phyloP scores from a whole-genome alignment of 2,113 vertebrate genomes.

The Cyprinodon variegatus region DNA sequence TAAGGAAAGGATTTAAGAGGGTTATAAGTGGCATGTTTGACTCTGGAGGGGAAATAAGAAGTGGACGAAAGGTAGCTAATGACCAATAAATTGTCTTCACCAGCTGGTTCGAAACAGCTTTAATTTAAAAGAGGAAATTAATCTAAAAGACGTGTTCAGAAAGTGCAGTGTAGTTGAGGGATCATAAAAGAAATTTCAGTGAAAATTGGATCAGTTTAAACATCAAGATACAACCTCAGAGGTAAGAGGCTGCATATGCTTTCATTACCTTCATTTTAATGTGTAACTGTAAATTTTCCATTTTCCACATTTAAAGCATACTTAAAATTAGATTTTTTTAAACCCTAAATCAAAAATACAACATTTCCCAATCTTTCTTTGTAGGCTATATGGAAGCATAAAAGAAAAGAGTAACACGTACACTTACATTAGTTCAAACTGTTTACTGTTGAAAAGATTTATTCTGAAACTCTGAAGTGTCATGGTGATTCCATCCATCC shows the following conservation, averaged over 20 bases:
- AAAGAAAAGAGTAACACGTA: too few relatives aligned
- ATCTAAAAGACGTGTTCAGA: background rate
- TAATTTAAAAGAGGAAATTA: background rate
- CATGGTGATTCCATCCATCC: too few relatives aligned
- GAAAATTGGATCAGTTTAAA: background rate
- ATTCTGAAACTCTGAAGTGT: too few relatives aligned
- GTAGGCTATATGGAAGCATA: too few relatives aligned
- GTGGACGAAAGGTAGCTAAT: background rate
- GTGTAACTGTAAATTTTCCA: background rate
- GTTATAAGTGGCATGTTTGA: background rate
- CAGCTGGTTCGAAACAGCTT: background rate
- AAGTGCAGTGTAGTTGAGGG: background rate
- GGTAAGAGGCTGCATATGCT: background rate
- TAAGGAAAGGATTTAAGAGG: background rate
- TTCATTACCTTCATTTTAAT: background rate
- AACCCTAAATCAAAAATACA: too few relatives aligned
- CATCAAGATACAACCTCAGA: background rate
- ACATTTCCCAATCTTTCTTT: too few relatives aligned
- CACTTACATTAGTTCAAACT: too few relatives aligned
- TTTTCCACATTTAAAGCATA: background rate
- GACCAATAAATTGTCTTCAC: background rate
- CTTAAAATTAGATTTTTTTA: background rate
- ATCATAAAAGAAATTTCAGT: background rate
- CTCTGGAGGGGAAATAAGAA: background rate
- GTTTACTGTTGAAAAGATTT: too few relatives aligned